Conservation (phyloP, 2,797 vertebrate genomes). For the Sphenodon punctatus region DNA sequence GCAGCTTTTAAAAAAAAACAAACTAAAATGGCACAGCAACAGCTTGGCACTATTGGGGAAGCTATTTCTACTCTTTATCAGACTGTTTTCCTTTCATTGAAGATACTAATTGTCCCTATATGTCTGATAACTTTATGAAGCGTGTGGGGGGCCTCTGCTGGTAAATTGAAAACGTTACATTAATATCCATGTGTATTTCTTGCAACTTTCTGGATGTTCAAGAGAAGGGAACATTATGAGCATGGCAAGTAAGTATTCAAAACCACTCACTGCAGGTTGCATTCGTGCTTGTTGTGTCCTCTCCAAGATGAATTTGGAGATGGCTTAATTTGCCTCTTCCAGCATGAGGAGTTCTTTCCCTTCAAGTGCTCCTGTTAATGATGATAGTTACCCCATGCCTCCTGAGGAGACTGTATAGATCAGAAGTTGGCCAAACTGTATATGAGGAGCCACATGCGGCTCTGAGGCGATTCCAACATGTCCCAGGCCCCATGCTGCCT, state of each 20-base stretch:
- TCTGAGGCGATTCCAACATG: too few relatives aligned
- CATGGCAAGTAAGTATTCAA: neutral
- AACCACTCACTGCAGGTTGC: rapidly evolving
- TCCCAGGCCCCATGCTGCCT: too few relatives aligned
- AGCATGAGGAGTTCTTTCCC: neutral
- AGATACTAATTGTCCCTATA: neutral
- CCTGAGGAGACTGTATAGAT: too few relatives aligned
- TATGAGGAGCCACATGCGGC: too few relatives aligned
- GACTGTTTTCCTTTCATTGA: neutral
- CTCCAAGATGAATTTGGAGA: neutral
- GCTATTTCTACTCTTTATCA: neutral
- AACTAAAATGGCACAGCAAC: neutral
- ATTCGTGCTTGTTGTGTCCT: neutral
- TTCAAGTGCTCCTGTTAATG: neutral
- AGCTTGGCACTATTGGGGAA: neutral
- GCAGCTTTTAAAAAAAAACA: neutral
- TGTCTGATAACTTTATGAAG: constrained; percentile 57
- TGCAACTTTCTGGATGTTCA: neutral
- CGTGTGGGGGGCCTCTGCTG: constrained; percentile 76
- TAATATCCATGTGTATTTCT: neutral
- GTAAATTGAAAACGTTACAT: constrained; percentile 14
- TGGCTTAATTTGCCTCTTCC: neutral
- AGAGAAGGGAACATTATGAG: neutral
- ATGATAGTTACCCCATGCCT: neutral
- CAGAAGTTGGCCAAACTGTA: too few relatives aligned